Evolutionary conservation across 2,888 invertebrate species (phyloP), one percentile per base, ranked within the genome.

Genomic region (Steinernema hermaphroditum): DNA sequence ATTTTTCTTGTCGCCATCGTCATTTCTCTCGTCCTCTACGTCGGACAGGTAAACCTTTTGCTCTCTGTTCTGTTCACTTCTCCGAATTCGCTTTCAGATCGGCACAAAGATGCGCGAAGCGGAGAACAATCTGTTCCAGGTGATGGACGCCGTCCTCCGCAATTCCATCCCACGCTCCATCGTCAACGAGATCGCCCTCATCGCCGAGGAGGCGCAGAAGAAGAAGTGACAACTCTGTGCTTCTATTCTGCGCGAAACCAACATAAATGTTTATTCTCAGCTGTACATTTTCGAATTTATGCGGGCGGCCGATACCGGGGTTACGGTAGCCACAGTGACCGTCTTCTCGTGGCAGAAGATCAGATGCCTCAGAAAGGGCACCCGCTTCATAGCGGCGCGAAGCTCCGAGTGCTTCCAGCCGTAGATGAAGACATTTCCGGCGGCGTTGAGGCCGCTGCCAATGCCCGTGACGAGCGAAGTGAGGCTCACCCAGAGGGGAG

Each of bases 121-220:
- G 41, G 72, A 72, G 37, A 72, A 69, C 14, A 19, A 72, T 32
- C 46, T 72, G 44, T 69, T 69, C 54, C 68, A 72, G 32, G 69
- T 72, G 19, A 72, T 72, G 72, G 72, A 72, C 62, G 72, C 72
- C 37, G 68, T 69, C 9, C 29, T 72, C 16, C 19, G 22, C 54
- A 44, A 54, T 24, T 41, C 69, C 16, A 27, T 62, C 24, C 72
- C 72, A 22, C 32, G 68, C 12, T 68, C 49, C 22, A 29, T 72
- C 24, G 22, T 72, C 50, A 24, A 14, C 43, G 72, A 72, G 41
- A 69, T 72, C 54, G 69, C 29, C 16, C 22, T 44, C 16, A 32
- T 69, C 54, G 72, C 72, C 37, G 72, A 69, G 22, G 72, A 72
- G 41, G 69, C 72, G 44, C 72, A 72, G 70, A 43, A 68, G 32